phyloP scores from a whole-genome alignment of 2,797 vertebrate genomes.

The Acomys russatus region DNA sequence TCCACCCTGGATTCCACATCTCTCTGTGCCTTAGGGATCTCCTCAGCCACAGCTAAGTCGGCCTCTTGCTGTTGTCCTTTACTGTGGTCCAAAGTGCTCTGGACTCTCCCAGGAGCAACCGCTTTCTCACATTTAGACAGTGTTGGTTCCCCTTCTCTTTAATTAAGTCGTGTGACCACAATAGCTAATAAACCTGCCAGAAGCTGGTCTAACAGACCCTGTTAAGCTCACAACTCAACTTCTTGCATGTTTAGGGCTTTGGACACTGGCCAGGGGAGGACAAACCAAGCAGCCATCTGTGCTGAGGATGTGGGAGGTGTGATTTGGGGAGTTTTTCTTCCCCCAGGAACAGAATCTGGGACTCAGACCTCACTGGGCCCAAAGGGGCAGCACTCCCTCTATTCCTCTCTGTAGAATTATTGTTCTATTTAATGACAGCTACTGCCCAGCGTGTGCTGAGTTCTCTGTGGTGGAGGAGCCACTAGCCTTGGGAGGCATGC shows the following conservation, averaged over 20 bases:
- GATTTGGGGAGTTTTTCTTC: not conserved
- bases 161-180: constrained; percentile 21
- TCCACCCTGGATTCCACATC: not conserved
- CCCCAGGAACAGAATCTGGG: not conserved
- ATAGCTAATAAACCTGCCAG: not conserved
- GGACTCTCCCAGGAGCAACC: constrained; percentile 39
- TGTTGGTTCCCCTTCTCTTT: not conserved
- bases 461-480: not conserved
- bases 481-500: not conserved
- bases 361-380: not conserved
- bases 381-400: not conserved
- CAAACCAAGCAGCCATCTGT: not conserved
- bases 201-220: not conserved
- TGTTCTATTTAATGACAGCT: not conserved
- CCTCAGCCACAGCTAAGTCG: not conserved
- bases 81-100: not conserved
- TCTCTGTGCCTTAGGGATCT: not conserved
- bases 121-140: not conserved
- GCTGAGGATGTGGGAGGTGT: not conserved
- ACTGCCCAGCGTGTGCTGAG: not conserved
- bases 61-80: not conserved
- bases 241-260: not conserved
- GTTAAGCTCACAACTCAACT: not conserved
- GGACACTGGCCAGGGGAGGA: not conserved
- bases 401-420: not conserved